Evolutionary conservation across 2,888 invertebrate genomes (phyloP), one percentile per base, ranked within the genome.

Genomic region (Apodemia hepburni): DNA sequence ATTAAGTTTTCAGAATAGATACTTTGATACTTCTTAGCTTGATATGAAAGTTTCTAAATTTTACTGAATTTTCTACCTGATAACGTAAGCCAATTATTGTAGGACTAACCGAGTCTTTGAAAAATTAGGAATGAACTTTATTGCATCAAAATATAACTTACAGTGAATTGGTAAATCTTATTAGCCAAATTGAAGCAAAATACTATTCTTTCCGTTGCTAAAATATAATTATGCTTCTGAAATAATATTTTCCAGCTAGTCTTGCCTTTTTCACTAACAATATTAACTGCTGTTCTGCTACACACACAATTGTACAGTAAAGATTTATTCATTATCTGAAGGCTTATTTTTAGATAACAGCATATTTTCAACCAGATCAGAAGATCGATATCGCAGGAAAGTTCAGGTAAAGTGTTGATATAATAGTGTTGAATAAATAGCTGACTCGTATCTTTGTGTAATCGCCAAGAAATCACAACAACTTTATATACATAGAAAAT

Each of bases 201-300:
- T 59, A 64, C 60, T 58, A 27, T 58, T 22, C 47, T 60, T 38
- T 58, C 45, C n/a, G 2, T 35, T 27, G n/a, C 27, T 29, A 35
- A 27, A 42, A 51, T 38, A 54, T 15, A 38, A 45, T 57, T 15
- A 2, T 54, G 22, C 15, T 54, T 54, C 22, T 54, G 51, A 54
- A 54, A 54, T 4, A 54, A 12, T 4, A 12, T 12, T 54, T 6
- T 9, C 22, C 12, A 12, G 15, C 5, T 0, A 54, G 6, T 54
- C 27, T 22, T 9, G 2, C 11, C 27, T 18, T 15, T 54, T 1
- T 27, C 1, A 22, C 27, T 27, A 12, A 27, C 18, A 27, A 12
- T 6, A 15, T 12, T 3, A 4, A 18, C 12, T 27, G 5, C 4
- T 54, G 27, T 54, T 12, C n/a, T n/a, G n/a, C n/a, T n/a, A 33